Base-by-base conservation (phyloP, 1,140 invertebrate species). In the Rhopalosiphum maidis region DNA sequence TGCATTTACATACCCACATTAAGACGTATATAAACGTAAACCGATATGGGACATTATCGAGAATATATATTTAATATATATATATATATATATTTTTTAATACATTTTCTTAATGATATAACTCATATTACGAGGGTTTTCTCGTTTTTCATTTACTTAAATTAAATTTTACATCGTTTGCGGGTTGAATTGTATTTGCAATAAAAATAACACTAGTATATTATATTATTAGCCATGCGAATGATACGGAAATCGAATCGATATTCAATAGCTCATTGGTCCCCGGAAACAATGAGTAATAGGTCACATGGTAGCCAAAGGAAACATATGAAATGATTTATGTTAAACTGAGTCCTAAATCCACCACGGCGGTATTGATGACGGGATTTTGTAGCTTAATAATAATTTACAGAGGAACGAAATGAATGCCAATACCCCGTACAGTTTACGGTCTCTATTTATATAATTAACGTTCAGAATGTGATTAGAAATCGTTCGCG, bases 271-370 rank as follows among this genome's bases (percentile, higher is more conserved):
- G 48, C 82, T 93, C 91, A 85, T 25, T 54, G 48, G 82, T 83
- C 46, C 77, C 91, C 77, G 91, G 82, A 93, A 93, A 93, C 91
- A 93, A 93, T 93, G 91, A 93, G 91, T 93, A 93, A 93, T 93
- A 93, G 91, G 91, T 93, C 91, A 93, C 91, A 93, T 93, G 91
- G 91, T 93, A 86, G 91, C 91, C 91, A 93, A 93, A 93, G 91
- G 91, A 93, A 93, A 93, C 37, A 30, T 48, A 54, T 83, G 46
- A 85, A 55, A 93, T 93, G 91, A 93, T 93, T 93, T 93, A 93
- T 93, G 48, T 54, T 93, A 86, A 93, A 86, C 46, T 21, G 82
- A 93, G 48, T 93, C 82, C 91, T 86, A 55, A 86, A 93, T 93
- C 82, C 77, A 93, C 91, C 7, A 15, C 35, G 48, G 91, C 15